Evolutionary conservation across 2,113 vertebrate genomes (phyloP).

Genomic region (Cephalopterus ornatus): DNA sequence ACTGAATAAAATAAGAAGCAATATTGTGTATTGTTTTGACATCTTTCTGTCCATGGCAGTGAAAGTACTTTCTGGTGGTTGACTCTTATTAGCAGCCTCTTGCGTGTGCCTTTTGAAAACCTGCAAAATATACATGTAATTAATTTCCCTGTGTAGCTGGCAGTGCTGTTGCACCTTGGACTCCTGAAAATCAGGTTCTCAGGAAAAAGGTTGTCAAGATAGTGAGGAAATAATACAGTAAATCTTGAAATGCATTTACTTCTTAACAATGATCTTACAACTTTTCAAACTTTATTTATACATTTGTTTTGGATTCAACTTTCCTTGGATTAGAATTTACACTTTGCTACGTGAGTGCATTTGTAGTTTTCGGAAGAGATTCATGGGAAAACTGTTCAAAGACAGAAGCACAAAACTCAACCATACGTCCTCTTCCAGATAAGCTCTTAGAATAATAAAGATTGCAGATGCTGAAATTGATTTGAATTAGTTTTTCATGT

Average conservation of each 20-base stretch:
- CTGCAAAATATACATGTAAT: background rate
- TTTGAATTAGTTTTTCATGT: background rate
- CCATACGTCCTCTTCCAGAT: background rate
- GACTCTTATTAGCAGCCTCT: background rate
- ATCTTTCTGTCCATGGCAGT: background rate
- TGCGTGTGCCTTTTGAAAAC: background rate
- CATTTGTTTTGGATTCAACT: background rate
- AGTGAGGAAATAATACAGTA: background rate
- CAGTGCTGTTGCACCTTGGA: background rate
- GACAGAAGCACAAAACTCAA: background rate
- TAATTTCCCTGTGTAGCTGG: background rate
- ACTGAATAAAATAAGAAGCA: background rate
- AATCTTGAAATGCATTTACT: background rate
- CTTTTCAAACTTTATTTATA: background rate
- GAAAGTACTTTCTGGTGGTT: background rate
- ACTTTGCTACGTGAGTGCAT: rapidly evolving
- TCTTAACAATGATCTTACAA: background rate
- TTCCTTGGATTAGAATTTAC: background rate
- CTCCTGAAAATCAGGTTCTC: background rate
- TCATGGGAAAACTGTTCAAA: background rate
- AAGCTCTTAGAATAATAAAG: background rate
- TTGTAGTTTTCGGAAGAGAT: background rate
- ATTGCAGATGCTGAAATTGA: background rate
- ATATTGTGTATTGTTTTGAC: background rate
- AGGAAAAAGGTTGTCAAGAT: background rate